Evolutionary conservation across 2,888 invertebrate genomes (phyloP), one percentile per base, ranked within the genome.

Genomic region (Cremastinae sp.): DNA sequence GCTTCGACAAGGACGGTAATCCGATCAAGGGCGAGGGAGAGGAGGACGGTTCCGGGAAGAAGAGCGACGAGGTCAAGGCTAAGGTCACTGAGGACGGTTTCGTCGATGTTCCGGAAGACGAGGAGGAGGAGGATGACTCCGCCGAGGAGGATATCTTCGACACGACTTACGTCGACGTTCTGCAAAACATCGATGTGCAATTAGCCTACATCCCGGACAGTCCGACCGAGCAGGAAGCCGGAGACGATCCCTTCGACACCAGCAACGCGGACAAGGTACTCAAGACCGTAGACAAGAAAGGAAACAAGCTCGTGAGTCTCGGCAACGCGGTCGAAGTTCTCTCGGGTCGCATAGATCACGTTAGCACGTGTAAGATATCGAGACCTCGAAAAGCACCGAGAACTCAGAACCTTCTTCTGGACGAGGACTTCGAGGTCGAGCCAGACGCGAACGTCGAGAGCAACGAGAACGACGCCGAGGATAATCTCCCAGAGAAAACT

Each of bases 241-340:
- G 94, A 28, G 93, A 93, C 82, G 95, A 95, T 90, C 96, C 97
- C 0, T 97, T 97, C 86, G 97, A 97, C 85, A 97, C 97, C 7
- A 95, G 96, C 0, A 95, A 94, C 83, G 97, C 96, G 8, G 96
- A 97, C 81, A 94, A 94, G 82, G 93, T 97, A 55, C 95, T 96
- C 47, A 94, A 94, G 86, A 95, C 95, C 82, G 92, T 93, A 73
- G 92, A 92, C 79, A 93, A 92, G 79, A 94, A 93, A 84, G 96
- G 95, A 9, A 94, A 95, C 85, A 96, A 95, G 85, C 92, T 94
- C 16, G 94, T 97, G 10, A 95, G 95, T 84, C 93, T 97, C 76
- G 97, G 97, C 7, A 93, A 95, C 70, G 97, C 97, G 8, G 97
- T 96, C 80, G 96, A 96, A 88, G 96, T 97, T 56, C 92, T 97